phyloP scores from a whole-genome alignment of 1,140 invertebrate genomes.

The Dendroctonus valens region DNA sequence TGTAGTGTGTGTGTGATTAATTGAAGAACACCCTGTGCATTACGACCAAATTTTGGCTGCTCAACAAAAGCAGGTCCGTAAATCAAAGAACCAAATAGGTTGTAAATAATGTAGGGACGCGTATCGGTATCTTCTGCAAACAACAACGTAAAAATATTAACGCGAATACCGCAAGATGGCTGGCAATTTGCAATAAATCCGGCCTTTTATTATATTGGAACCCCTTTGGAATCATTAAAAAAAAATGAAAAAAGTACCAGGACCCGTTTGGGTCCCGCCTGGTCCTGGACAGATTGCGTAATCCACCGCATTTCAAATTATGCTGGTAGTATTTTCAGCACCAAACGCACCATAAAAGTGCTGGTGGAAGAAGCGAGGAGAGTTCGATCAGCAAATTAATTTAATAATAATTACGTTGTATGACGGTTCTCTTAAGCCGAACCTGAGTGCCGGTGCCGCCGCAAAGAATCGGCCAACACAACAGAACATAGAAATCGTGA shows the following conservation, averaged over 20 bases:
- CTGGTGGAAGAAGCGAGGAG: too few relatives aligned
- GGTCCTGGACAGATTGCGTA: not conserved
- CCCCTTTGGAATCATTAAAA: conserved; percentile 21
- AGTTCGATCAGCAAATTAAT: too few relatives aligned
- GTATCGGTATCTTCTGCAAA: conserved; percentile 16
- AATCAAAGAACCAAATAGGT: conserved; percentile 25
- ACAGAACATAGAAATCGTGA: conserved; percentile 31
- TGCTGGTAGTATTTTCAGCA: too few relatives aligned
- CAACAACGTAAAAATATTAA: conserved; percentile 18
- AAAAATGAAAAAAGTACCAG: conserved; percentile 17
- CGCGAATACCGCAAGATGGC: conserved; percentile 21
- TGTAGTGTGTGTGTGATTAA: too few relatives aligned
- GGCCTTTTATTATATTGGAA: conserved; percentile 27
- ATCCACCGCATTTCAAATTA: not conserved
- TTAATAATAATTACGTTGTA: too few relatives aligned
- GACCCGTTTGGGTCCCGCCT: conserved; percentile 6
- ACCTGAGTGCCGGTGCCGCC: too few relatives aligned
- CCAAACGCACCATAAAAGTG: too few relatives aligned
- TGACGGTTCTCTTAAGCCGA: too few relatives aligned
- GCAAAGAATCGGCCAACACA: too few relatives aligned
- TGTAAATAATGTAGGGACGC: conserved; percentile 21
- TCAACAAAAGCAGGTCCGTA: conserved; percentile 21
- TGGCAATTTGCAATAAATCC: conserved; percentile 28
- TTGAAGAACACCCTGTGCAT: too few relatives aligned
- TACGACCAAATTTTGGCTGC: too few relatives aligned